Evolutionary conservation across 2,113 vertebrate species (phyloP).

Genomic region (Pituophis catenifer): DNA sequence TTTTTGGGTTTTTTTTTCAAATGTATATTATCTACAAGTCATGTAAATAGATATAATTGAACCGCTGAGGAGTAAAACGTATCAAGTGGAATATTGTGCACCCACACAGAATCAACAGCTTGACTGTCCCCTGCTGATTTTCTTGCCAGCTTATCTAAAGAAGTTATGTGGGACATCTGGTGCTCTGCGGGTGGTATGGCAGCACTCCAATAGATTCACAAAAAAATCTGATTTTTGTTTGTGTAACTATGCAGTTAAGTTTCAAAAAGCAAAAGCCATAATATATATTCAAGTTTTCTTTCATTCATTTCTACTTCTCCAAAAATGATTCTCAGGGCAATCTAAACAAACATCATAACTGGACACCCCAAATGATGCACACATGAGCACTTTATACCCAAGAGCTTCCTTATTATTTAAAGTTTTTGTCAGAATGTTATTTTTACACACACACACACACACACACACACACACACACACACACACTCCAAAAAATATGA

Average conservation of each 20-base stretch:
- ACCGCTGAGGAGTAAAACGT: not conserved
- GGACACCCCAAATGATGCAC: not conserved
- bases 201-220: not conserved
- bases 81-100: conserved; percentile 11
- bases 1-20: not conserved
- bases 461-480: too few species aligned
- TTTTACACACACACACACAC: too few species aligned
- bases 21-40: not conserved
- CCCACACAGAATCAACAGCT: conserved; percentile 2
- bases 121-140: conserved; percentile 9
- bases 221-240: not conserved
- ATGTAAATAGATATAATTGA: conserved; percentile 23
- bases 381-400: not conserved
- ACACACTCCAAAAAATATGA: not conserved
- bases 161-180: conserved; percentile 20
- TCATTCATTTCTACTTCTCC: not conserved
- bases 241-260: not conserved
- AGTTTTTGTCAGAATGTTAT: not conserved
- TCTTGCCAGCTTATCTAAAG: conserved; percentile 14
- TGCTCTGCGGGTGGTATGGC: not conserved
- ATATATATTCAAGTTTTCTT: not conserved
- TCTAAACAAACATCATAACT: not conserved
- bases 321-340: not conserved
- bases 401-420: not conserved
- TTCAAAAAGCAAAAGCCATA: not conserved